Conservation (phyloP, 2,797 vertebrate genomes). For the Carduelis carduelis region DNA sequence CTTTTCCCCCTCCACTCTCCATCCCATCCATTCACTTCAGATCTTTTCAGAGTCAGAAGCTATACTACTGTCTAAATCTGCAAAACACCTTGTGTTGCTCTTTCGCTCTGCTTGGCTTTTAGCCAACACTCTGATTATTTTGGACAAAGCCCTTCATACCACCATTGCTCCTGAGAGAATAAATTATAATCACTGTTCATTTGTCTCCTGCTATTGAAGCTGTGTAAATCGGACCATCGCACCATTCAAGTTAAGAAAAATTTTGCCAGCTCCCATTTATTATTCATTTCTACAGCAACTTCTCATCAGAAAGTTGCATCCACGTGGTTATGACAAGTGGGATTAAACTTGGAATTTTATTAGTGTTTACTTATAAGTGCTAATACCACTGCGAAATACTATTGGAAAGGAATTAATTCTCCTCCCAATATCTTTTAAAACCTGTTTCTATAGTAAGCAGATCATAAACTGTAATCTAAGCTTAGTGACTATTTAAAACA, state of each 20-base stretch:
- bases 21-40: neutral
- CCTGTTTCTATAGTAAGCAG: neutral
- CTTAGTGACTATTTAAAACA: neutral
- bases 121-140: slow-evolving; percentile 33
- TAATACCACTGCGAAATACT: neutral
- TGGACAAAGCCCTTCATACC: slow-evolving; percentile 8
- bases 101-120: neutral
- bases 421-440: neutral
- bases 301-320: neutral
- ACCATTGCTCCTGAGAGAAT: slow-evolving; percentile 25
- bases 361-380: neutral
- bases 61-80: neutral
- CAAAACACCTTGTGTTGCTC: neutral
- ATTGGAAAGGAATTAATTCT: neutral
- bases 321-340: neutral
- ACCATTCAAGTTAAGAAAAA: slow-evolving; percentile 25
- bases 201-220: slow-evolving; percentile 2
- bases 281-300: neutral
- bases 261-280: slow-evolving; percentile 14
- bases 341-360: slow-evolving; percentile 23
- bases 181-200: slow-evolving; percentile 25
- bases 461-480: neutral
- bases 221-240: neutral
- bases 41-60: neutral
- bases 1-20: neutral